These are phyloP conservation scores for Falco naumanni DNA, from an alignment of 2,797 vertebrate species.

Conservation along the genomic window DNA sequence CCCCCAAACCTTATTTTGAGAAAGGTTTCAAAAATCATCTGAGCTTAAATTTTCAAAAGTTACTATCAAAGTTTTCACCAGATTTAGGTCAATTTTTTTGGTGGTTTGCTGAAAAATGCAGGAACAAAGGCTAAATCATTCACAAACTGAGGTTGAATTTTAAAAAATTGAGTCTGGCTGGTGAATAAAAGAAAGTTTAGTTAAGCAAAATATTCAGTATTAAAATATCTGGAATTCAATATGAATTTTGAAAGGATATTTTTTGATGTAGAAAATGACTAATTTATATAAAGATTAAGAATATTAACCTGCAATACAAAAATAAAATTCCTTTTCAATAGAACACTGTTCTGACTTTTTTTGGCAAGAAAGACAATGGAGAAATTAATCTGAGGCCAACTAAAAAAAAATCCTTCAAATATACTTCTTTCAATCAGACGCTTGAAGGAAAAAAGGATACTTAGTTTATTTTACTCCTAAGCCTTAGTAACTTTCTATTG, in stretches of 20 bases:
- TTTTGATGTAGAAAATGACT: not conserved
- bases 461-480: not conserved
- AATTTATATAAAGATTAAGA: not conserved
- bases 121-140: not conserved
- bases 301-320: not conserved
- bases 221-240: not conserved
- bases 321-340: not conserved
- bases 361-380: not conserved
- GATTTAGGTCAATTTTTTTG: not conserved
- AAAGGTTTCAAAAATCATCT: not conserved
- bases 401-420: not conserved
- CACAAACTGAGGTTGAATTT: not conserved
- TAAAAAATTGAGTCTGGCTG: not conserved
- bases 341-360: not conserved
- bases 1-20: not conserved
- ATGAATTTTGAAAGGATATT: not conserved
- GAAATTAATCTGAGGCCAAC: not conserved
- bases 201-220: not conserved
- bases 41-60: not conserved
- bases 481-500: fast-evolving
- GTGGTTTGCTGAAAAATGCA: not conserved
- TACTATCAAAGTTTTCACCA: not conserved
- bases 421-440: not conserved
- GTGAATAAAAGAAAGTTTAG: not conserved
- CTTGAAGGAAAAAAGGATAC: not conserved